Evolutionary conservation across 2,888 invertebrate species (phyloP).

Genomic region (Trichogramma evanescens): DNA sequence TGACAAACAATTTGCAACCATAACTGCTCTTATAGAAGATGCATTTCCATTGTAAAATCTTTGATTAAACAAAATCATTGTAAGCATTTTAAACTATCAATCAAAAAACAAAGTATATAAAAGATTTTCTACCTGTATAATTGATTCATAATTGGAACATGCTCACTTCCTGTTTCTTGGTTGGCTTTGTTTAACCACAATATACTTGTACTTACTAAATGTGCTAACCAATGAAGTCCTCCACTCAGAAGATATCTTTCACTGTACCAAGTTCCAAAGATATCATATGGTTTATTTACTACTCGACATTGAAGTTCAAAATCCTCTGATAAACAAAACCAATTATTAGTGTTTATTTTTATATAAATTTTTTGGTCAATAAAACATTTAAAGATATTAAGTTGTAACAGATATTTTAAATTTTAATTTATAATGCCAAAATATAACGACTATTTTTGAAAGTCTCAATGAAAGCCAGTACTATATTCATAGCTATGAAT

Average conservation of each 20-base stretch:
- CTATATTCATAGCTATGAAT: too few relatives aligned
- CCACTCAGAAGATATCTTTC: slow-evolving; percentile 74
- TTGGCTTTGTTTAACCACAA: slow-evolving; percentile 78
- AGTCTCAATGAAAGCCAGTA: not conserved
- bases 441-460: not conserved
- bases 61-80: slow-evolving; percentile 1
- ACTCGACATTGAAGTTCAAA: slow-evolving; percentile 68
- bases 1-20: slow-evolving; percentile 66
- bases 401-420: too few relatives aligned
- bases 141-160: slow-evolving; percentile 68
- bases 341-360: not conserved
- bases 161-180: slow-evolving; percentile 72
- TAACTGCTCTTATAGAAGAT: slow-evolving; percentile 69
- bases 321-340: slow-evolving; percentile 49
- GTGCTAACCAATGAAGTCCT: slow-evolving; percentile 72
- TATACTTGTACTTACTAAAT: slow-evolving; percentile 66
- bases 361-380: not conserved
- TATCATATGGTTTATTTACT: slow-evolving; percentile 77
- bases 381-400: too few relatives aligned
- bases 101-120: not conserved
- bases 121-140: slow-evolving; percentile 48
- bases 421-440: too few relatives aligned
- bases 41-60: slow-evolving; percentile 75
- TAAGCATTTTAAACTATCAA: not conserved
- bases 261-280: slow-evolving; percentile 85